These are phyloP conservation scores for Petrocephalus sullivani DNA, from an alignment of 2,797 vertebrate genomes.

Conservation along the genomic window DNA sequence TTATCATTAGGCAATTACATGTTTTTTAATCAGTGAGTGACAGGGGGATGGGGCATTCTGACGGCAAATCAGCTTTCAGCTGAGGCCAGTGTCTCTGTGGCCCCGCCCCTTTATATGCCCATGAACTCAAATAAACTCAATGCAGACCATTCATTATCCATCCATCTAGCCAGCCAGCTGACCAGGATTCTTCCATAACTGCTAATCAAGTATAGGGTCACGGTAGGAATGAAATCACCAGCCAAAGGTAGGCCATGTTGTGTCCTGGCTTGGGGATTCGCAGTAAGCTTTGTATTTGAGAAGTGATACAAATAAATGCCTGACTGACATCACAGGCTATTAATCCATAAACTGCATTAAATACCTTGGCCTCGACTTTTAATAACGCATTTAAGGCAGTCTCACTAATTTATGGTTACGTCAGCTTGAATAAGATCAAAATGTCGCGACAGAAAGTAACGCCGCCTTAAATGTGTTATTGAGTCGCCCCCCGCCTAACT, in stretches of 20 bases:
- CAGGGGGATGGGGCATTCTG: background rate
- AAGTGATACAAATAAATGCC: background rate
- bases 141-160: background rate
- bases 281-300: background rate
- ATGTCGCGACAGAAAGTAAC: conserved; percentile 2
- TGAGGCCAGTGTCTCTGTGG: background rate
- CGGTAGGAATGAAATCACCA: background rate
- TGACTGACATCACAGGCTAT: background rate
- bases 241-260: background rate
- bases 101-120: background rate
- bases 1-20: background rate
- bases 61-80: background rate
- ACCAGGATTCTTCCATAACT: background rate
- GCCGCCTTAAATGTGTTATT: conserved; percentile 14
- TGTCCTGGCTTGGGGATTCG: background rate
- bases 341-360: conserved; percentile 5
- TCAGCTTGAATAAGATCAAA: conserved; percentile 15
- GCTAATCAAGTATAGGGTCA: background rate
- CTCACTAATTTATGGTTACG: conserved; percentile 12
- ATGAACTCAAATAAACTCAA: background rate
- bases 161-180: background rate
- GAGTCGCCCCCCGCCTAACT: background rate
- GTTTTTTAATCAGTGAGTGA: background rate
- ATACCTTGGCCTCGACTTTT: conserved; percentile 1
- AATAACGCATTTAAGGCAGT: background rate